Evolutionary conservation across 2,797 vertebrate species (phyloP).

Genomic region (Spinus olivaceus): DNA sequence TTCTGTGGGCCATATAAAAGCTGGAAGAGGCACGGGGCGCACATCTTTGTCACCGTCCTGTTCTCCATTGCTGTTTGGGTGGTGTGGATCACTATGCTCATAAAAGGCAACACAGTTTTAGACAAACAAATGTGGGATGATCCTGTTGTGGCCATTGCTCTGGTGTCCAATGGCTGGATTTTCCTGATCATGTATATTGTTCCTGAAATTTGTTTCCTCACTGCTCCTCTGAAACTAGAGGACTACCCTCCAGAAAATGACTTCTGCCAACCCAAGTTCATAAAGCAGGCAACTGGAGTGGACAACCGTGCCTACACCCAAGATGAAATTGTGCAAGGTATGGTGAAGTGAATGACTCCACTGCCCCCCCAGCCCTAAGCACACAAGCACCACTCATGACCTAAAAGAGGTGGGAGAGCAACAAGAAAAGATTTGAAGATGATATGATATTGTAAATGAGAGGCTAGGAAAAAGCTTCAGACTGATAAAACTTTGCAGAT

Average conservation of each 20-base stretch:
- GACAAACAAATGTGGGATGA: slow-evolving; percentile 79
- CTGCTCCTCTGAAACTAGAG: slow-evolving; percentile 62
- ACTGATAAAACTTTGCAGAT: background rate
- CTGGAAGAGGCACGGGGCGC: slow-evolving; percentile 77
- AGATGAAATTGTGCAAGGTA: slow-evolving; percentile 74
- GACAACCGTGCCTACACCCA: slow-evolving; percentile 84
- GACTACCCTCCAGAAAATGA: slow-evolving; percentile 73
- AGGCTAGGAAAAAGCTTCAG: background rate
- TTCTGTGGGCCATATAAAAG: slow-evolving; percentile 78
- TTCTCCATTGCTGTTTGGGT: slow-evolving; percentile 85
- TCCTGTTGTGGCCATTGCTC: slow-evolving; percentile 81
- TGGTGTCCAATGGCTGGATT: slow-evolving; percentile 88
- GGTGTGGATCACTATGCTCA: slow-evolving; percentile 86
- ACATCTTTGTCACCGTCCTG: slow-evolving; percentile 79
- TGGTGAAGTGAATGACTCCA: background rate
- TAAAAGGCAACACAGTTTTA: slow-evolving; percentile 50
- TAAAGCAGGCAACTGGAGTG: slow-evolving; percentile 73
- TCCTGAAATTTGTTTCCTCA: slow-evolving; percentile 82
- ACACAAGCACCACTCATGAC: background rate
- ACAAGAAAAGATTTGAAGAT: background rate
- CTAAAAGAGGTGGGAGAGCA: background rate
- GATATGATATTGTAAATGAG: background rate
- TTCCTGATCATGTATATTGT: slow-evolving; percentile 82
- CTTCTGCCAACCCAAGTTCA: slow-evolving; percentile 67
- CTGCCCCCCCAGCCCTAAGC: background rate